Base-by-base conservation (phyloP, 2,797 vertebrate species). In the Intellagama lesueurii region DNA sequence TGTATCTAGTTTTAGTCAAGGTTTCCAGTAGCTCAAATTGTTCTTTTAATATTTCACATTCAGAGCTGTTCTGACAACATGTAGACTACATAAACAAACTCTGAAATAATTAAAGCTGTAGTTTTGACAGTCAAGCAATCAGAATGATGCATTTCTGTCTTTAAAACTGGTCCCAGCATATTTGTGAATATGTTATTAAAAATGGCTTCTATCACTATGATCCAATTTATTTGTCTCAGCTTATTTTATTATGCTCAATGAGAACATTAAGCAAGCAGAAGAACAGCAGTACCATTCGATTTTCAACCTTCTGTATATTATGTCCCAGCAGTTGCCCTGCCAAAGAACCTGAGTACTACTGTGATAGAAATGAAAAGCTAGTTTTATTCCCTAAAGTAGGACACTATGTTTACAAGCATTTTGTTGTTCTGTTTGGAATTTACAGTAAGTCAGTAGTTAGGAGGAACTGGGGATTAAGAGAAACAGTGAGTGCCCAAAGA, bases 1-100 rank as follows among this genome's bases (percentile, higher is more conserved):
- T 85, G 35, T n/a, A 47, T 66, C 52, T 79, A 64, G 72, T 80
- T 73, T 85, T 73, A 44, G 60, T 73, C 35, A 47, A 5, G 30
- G 56, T 73, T 80, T 85, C 28, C 40, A 85, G 83, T 22, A 81
- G 52, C 52, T 73, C 69, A 85, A 49, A 64, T n/a, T 49, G 26
- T 64, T 84, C n/a, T 85, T 89, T 85, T 85, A 89, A 89, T 89
- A 81, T 81, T 89, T 89, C 35, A 68, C 19, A 77, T 69, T 22
- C 47, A 66, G 72, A 88, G 52, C 30, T 89, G 77, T 49, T 66
- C 52, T 89, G 19, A 78, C 69, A 81, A 12, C 14, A 81, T 81
- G 49, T 81, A 49, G 88, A 64, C 30, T 89, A 60, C 35, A 80
- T 81, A 85, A 85, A 28, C 28, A 81, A 85, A 66, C 64, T 72